Base-by-base conservation (phyloP, 1,140 invertebrate species). In the Zaprionus tsacasi region DNA sequence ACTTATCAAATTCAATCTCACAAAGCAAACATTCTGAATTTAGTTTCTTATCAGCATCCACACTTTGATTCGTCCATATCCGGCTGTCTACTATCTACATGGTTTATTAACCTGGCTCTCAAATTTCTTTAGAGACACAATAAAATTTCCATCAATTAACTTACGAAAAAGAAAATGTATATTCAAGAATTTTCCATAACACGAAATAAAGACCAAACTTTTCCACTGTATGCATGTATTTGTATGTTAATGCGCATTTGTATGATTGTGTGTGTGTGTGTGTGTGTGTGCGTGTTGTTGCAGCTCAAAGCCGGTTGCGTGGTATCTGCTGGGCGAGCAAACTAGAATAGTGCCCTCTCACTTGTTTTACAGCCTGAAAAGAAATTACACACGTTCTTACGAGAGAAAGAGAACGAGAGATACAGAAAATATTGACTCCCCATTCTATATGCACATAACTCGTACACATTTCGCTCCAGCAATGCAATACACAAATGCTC, bases 251-350 rank as follows among this genome's bases (percentile, higher is more conserved):
- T 54, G 11, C 1, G 12, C 12, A 54, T 25, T 4, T 54, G n/a
- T 15, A 17, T 17, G n/a, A 36, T 8, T 33, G 35, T n/a, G 54
- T 25, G 12, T 43, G 30, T 43, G 21, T 25, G 12, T 43, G 30
- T 43, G 54, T 25, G 12, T 43, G 30, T 43, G 21, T 25, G 12
- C 30, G 30, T 43, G 66, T 13, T 59, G 10, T 15, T 30, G 66
- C 56, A 57, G 7, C 45, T 21, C 17, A 11, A 50, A 50, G 45
- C 45, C 21, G 17, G 3, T 50, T 50, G 10, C 45, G 17, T 4
- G 21, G 45, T 50, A 50, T 50, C 45, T 50, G 45, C 17, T 17
- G 8, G 17, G 17, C 45, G 17, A 50, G 45, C 17, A 25, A 11
- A 17, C 15, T 21, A 17, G 7, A 7, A 10, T 11, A 8, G 17